Conservation (phyloP, 2,797 vertebrate genomes). For the Coluber constrictor region DNA sequence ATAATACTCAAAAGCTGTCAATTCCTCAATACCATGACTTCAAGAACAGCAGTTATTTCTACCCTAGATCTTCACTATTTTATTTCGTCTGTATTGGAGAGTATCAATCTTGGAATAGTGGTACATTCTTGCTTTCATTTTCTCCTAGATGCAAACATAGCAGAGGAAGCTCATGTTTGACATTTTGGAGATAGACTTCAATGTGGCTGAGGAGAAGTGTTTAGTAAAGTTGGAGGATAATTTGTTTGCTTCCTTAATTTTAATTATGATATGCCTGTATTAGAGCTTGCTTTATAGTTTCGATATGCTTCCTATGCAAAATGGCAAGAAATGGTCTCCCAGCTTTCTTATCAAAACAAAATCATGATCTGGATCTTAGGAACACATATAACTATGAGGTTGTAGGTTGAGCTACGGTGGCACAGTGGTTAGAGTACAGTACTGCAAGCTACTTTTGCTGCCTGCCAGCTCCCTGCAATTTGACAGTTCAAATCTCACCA, state of each 20-base stretch:
- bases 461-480: too few relatives aligned
- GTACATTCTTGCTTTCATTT: background rate
- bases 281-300: background rate
- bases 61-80: background rate
- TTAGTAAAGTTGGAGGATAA: background rate
- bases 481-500: too few relatives aligned
- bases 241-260: background rate
- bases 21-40: background rate
- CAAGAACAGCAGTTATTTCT: background rate
- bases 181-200: background rate
- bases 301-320: background rate
- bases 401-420: background rate
- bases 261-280: background rate
- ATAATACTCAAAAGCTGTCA: background rate
- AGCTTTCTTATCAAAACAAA: background rate
- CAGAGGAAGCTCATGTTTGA: background rate
- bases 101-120: background rate
- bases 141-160: background rate
- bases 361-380: background rate
- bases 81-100: background rate
- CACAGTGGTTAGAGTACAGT: too few relatives aligned
- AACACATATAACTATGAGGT: background rate
- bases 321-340: background rate
- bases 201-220: background rate
- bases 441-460: too few relatives aligned